These are phyloP conservation scores for Steinernema feltiae DNA, from an alignment of 1,140 invertebrate species.

Conservation along the genomic window DNA sequence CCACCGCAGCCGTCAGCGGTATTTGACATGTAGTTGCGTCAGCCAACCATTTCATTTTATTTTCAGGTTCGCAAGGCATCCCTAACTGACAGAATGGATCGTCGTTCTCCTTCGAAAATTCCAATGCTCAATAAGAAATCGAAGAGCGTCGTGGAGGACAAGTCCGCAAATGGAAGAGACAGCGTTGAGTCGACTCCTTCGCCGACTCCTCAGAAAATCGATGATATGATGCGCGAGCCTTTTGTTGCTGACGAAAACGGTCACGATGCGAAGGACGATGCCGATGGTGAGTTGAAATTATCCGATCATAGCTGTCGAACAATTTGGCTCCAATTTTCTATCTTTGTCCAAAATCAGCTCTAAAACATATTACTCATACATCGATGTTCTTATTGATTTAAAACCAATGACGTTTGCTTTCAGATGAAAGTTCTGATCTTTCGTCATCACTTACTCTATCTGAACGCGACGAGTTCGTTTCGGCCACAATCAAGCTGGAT, in stretches of 20 bases:
- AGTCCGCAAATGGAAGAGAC: not conserved
- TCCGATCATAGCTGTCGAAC: too few species aligned
- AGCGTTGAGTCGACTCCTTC: not conserved
- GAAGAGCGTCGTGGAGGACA: not conserved
- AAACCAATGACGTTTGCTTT: not conserved
- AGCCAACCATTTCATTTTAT: not conserved
- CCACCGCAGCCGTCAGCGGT: not conserved
- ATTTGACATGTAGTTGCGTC: not conserved
- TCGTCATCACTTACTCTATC: not conserved
- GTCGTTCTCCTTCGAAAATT: not conserved
- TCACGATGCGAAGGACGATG: not conserved
- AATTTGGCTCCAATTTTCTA: too few species aligned
- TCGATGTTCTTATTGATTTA: not conserved
- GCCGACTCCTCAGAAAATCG: not conserved
- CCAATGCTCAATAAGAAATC: not conserved
- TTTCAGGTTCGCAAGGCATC: conserved; percentile 7
- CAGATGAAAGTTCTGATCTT: conserved; percentile 3
- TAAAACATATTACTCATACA: not conserved
- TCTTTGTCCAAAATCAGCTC: too few species aligned
- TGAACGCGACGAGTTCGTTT: not conserved
- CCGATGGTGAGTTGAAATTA: conserved; percentile 9
- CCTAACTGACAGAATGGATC: not conserved
- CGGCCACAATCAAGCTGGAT: not conserved
- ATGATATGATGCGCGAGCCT: not conserved
- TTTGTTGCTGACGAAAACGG: too few species aligned